Evolutionary conservation across 1,140 invertebrate genomes (phyloP), one percentile per base, ranked within the genome.

Genomic region (Potamilus streckersoni): DNA sequence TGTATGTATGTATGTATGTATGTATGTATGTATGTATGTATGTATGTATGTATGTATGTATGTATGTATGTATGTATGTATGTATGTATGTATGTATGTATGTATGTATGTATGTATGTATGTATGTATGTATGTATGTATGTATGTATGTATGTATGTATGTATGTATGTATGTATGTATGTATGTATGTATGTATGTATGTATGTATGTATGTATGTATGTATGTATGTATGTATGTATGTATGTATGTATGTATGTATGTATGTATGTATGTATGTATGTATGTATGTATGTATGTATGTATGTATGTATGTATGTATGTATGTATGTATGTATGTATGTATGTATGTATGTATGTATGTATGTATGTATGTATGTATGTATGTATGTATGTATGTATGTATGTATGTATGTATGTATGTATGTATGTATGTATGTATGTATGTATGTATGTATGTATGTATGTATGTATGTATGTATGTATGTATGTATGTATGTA

Each of bases 41-140:
- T 14, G 31, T 69, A 49, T 20, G 31, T 69, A 31, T 56, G 58
- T 12, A n/a, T 69, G 23, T 69, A 38, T 17, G 68, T 69, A 69
- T 55, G 17, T 56, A 57, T 11, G 17, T 69, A 57, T 55, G 68
- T 69, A 69, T 55, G 55, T 69, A 57, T 69, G 55, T 69, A 57
- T 55, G 55, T 69, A 57, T 69, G 68, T 69, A n/a, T 6, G 55
- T 69, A 57, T 69, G 55, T 69, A 57, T 55, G 68, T 60, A 71
- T 71, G 59, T 71, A 59, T 60, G 59, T 60, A 71, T 71, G 69
- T 71, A 61, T 59, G 69, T 71, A 71, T 71, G 69, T 66, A n/a
- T n/a, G n/a, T n/a, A n/a, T n/a, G n/a, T n/a, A n/a, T n/a, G n/a
- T n/a, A 20, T 71, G 56, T 71, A 57, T 71, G 56, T 71, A 60